These are phyloP conservation scores for Ophioninae sp. DNA, from an alignment of 2,888 invertebrate species.

Conservation along the genomic window DNA sequence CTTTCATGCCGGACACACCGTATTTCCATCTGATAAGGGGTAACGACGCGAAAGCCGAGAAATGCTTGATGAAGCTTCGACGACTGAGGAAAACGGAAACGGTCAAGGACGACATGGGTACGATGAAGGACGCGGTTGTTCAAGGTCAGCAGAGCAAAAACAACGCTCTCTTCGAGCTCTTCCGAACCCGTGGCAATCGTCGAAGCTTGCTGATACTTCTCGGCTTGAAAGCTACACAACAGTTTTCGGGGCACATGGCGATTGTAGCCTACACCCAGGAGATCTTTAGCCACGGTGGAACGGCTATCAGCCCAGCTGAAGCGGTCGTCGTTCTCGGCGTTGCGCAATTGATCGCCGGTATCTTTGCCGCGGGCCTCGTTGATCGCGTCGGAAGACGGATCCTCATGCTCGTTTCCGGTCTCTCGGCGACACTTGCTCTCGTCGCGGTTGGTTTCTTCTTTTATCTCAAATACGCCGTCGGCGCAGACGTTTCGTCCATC, in stretches of 20 bases:
- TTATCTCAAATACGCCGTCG: slow-evolving; percentile 82
- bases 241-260: slow-evolving; percentile 85
- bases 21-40: slow-evolving; percentile 83
- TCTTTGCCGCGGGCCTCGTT: slow-evolving; percentile 83
- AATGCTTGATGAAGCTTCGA: slow-evolving; percentile 83
- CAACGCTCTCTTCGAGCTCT: slow-evolving; percentile 82
- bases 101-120: slow-evolving; percentile 83
- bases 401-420: slow-evolving; percentile 84
- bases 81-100: slow-evolving; percentile 81
- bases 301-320: slow-evolving; percentile 81
- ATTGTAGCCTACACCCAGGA: slow-evolving; percentile 84
- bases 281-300: slow-evolving; percentile 84
- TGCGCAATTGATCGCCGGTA: slow-evolving; percentile 83
- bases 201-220: slow-evolving; percentile 84
- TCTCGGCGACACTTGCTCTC: slow-evolving; percentile 83
- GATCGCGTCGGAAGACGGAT: slow-evolving; percentile 85
- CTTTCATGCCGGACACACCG: slow-evolving; percentile 87
- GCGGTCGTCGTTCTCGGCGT: slow-evolving; percentile 83
- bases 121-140: slow-evolving; percentile 82
- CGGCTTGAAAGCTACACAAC: slow-evolving; percentile 84
- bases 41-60: slow-evolving; percentile 82
- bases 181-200: slow-evolving; percentile 82
- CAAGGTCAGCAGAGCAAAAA: slow-evolving; percentile 81
- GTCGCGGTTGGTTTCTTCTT: slow-evolving; percentile 83
- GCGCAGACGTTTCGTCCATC: slow-evolving; percentile 81